Conservation (phyloP, 30 jellyfish, hydroid and myxozoan species). For the Hydra vulgaris region DNA sequence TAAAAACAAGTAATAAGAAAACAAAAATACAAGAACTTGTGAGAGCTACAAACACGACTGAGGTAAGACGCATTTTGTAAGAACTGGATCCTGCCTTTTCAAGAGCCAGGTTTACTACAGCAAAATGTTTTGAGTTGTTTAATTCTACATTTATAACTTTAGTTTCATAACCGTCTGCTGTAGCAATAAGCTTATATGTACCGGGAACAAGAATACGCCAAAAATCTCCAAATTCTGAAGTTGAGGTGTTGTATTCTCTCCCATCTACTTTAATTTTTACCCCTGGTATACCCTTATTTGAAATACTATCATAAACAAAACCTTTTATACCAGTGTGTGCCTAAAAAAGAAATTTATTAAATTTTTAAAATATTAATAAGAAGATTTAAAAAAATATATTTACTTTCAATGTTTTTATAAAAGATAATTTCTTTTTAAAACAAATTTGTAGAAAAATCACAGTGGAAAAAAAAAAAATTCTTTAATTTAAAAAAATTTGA, state of each 20-base stretch:
- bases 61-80: conserved; percentile 26
- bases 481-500: too few species aligned
- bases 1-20: conserved; percentile 32
- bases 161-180: conserved; percentile 60
- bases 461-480: too few species aligned
- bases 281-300: conserved; percentile 54
- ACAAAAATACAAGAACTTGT: conserved; percentile 58
- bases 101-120: conserved; percentile 45
- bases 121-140: conserved; percentile 30
- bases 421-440: too few species aligned
- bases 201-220: conserved; percentile 94
- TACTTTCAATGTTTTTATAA: too few species aligned
- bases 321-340: conserved; percentile 87
- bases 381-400: not conserved
- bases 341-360: conserved; percentile 22
- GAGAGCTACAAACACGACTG: conserved; percentile 59
- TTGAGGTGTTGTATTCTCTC: conserved; percentile 53
- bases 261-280: conserved; percentile 61
- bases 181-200: conserved; percentile 61
- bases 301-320: conserved; percentile 48
- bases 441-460: too few species aligned
- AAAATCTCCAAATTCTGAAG: conserved; percentile 81
- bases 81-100: conserved; percentile 43
- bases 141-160: conserved; percentile 50
- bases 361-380: not conserved